Percentiles rank a stretch among this genome's conserved stretches.
phyloP scores from a whole-genome alignment of 1,140 invertebrate genomes.

The Archivesica marissinica region DNA sequence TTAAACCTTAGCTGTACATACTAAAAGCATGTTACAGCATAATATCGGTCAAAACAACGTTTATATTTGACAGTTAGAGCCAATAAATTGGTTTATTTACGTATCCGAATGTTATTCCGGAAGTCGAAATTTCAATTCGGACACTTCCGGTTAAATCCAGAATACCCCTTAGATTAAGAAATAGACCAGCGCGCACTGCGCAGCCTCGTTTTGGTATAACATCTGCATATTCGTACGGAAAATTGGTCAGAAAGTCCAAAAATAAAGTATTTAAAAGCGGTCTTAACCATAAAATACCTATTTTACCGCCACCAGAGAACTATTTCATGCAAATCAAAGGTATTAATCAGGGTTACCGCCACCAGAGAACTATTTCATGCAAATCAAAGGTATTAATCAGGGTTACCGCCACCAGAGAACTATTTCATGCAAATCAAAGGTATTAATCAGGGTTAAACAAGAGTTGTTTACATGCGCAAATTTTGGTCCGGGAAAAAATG shows the following conservation, averaged over 20 bases:
- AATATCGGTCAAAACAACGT: neutral
- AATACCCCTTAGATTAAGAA: neutral
- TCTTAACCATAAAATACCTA: neutral
- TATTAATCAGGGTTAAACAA: no score
- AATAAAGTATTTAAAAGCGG: neutral
- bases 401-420: no score
- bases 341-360: no score
- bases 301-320: neutral
- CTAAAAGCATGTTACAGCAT: neutral
- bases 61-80: neutral
- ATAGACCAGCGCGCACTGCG: neutral
- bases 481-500: no score
- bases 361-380: no score
- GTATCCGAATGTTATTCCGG: neutral
- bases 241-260: neutral
- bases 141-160: neutral
- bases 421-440: no score
- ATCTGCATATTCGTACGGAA: neutral
- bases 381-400: no score
- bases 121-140: neutral
- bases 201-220: neutral
- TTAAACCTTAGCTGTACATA: neutral
- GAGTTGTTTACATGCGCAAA: no score
- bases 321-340: neutral
- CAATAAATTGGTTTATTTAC: neutral